Evolutionary conservation across 2,797 vertebrate species (phyloP).

Genomic region (Manis crassicaudata): DNA sequence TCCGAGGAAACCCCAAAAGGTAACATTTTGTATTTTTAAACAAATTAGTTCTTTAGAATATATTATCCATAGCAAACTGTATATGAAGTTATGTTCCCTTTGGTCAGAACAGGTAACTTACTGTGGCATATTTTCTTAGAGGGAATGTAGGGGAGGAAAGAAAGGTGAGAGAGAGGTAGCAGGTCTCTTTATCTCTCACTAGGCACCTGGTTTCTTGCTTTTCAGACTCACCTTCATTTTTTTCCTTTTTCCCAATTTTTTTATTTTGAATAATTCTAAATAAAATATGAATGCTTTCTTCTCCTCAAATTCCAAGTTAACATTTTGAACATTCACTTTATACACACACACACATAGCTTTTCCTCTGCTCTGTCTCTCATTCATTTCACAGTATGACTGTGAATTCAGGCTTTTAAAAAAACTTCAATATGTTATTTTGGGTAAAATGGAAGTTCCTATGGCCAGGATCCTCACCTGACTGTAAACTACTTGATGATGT

Average conservation of each 20-base stretch:
- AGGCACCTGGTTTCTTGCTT: neutral
- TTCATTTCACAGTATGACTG: neutral
- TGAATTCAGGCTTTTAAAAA: neutral
- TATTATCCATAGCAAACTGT: neutral
- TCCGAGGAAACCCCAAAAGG: neutral
- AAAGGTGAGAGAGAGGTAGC: neutral
- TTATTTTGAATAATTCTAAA: neutral
- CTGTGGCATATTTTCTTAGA: neutral
- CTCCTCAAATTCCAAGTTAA: neutral
- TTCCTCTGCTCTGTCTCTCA: neutral
- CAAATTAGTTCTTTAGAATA: constrained; percentile 14
- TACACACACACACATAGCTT: neutral
- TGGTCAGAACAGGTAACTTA: neutral
- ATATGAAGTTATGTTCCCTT: neutral
- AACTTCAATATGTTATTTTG: neutral
- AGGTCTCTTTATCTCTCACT: neutral
- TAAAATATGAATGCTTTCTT: neutral
- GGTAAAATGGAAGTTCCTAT: neutral
- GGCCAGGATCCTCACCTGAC: too few species aligned
- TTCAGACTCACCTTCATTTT: neutral
- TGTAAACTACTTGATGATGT: too few species aligned
- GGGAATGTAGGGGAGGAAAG: neutral
- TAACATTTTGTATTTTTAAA: constrained; percentile 39
- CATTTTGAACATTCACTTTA: neutral
- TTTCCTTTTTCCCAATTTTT: neutral